phyloP scores from a whole-genome alignment of 1,140 invertebrate genomes.

The Drosophila eugracilis region DNA sequence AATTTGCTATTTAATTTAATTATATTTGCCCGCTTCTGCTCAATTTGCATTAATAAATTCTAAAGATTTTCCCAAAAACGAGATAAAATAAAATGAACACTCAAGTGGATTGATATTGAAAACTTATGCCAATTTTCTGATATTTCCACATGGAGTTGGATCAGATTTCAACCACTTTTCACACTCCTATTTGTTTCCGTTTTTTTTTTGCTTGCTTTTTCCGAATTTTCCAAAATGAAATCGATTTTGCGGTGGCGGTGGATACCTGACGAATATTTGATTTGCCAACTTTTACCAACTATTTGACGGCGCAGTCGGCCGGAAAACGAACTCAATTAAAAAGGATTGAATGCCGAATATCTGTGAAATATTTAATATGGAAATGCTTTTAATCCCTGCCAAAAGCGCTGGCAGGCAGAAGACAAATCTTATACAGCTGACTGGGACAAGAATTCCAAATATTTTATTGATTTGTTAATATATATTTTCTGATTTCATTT shows the following conservation, averaged over 20 bases:
- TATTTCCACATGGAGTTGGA: conserved; percentile 8
- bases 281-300: conserved; percentile 24
- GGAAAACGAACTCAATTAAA: conserved; percentile 49
- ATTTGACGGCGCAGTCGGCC: conserved; percentile 10
- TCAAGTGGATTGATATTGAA: conserved; percentile 11
- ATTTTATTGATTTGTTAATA: conserved; percentile 57
- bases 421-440: conserved; percentile 18
- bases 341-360: conserved; percentile 40
- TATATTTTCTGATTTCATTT: conserved; percentile 51
- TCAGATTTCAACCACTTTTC: conserved; percentile 1
- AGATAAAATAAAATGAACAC: neutral
- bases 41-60: too few species aligned
- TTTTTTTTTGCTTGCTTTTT: conserved; percentile 5
- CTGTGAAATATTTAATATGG: conserved; percentile 47
- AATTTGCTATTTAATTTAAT: too few species aligned
- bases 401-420: conserved; percentile 1
- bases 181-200: neutral
- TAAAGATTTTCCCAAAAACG: neutral
- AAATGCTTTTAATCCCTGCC: conserved; percentile 34
- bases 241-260: conserved; percentile 28
- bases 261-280: conserved; percentile 40
- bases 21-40: neutral
- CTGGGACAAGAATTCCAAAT: conserved; percentile 24
- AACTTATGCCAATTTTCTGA: neutral
- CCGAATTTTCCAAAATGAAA: conserved; percentile 17